phyloP scores from a whole-genome alignment of 2,888 invertebrate species.

The Apamea crenata region DNA sequence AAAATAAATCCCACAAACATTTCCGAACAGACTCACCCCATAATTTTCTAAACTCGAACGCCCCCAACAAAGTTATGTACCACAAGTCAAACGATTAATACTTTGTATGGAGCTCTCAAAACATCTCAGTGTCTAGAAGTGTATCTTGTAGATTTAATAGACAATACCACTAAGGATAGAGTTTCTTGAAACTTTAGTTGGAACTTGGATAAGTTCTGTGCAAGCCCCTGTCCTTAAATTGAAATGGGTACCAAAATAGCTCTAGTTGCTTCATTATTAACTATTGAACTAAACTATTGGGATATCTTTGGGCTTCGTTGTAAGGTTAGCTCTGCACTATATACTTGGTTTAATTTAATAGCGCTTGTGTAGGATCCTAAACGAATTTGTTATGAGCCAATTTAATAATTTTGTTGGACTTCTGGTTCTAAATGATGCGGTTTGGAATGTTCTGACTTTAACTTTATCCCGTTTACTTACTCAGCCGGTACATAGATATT shows the following conservation, averaged over 20 bases:
- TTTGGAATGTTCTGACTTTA: background rate
- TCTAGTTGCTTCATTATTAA: slow-evolving; percentile 82
- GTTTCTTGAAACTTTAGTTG: slow-evolving; percentile 85
- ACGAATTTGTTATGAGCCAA: slow-evolving; percentile 26
- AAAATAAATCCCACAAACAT: background rate
- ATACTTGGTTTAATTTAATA: slow-evolving; percentile 42
- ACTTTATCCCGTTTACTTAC: background rate
- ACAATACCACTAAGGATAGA: slow-evolving; percentile 85
- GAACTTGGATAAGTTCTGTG: slow-evolving; percentile 84
- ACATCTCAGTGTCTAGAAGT: slow-evolving; percentile 79
- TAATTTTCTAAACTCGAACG: slow-evolving; percentile 20
- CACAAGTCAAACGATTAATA: slow-evolving; percentile 72
- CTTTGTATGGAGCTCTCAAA: slow-evolving; percentile 75
- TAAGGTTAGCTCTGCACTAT: slow-evolving; percentile 51
- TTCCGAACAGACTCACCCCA: background rate
- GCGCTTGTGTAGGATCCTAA: slow-evolving; percentile 27
- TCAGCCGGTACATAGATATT: background rate
- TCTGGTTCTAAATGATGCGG: background rate
- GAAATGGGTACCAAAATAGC: slow-evolving; percentile 87
- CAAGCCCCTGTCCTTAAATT: slow-evolving; percentile 86
- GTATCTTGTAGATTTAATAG: slow-evolving; percentile 88
- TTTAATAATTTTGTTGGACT: slow-evolving; percentile 25
- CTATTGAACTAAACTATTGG: slow-evolving; percentile 77
- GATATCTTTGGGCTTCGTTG: slow-evolving; percentile 64
- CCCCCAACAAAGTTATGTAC: slow-evolving; percentile 52